Conservation (phyloP, 2,797 vertebrate genomes). For the Alcedo quadribrachys region DNA sequence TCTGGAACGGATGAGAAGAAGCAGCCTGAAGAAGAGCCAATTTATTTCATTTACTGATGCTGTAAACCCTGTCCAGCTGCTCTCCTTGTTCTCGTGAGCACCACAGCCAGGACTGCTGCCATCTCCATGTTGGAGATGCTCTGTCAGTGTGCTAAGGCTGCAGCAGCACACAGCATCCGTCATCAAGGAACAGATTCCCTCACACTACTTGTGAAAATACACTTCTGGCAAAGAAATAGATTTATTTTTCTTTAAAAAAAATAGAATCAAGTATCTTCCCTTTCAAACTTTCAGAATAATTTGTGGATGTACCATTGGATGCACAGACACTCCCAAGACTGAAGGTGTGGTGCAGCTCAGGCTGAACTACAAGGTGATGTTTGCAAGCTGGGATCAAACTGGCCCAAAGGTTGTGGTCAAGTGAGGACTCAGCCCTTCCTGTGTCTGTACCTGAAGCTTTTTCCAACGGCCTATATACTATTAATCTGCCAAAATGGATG, state of each 20-base stretch:
- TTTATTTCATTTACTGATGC: not conserved
- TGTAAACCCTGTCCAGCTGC: not conserved
- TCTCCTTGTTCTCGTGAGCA: not conserved
- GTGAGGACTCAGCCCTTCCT: not conserved
- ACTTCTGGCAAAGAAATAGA: not conserved
- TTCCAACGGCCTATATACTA: not conserved
- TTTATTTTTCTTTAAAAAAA: not conserved
- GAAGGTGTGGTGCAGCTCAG: fast-evolving
- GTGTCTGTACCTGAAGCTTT: not conserved
- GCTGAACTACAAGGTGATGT: not conserved
- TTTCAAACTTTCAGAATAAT: not conserved
- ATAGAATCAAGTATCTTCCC: not conserved
- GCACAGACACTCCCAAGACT: not conserved
- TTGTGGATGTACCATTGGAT: not conserved
- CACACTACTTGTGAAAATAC: not conserved
- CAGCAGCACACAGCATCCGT: not conserved
- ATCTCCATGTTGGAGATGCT: not conserved
- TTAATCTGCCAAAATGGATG: not conserved
- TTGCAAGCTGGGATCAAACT: not conserved
- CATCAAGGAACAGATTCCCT: not conserved
- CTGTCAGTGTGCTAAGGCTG: not conserved
- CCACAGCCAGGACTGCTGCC: not conserved
- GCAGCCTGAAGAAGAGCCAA: not conserved
- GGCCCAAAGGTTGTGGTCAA: not conserved
- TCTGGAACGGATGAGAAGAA: not conserved